Evolutionary conservation across 2,113 vertebrate genomes (phyloP), one percentile per base, ranked within the genome.

Genomic region (Macrotus californicus): DNA sequence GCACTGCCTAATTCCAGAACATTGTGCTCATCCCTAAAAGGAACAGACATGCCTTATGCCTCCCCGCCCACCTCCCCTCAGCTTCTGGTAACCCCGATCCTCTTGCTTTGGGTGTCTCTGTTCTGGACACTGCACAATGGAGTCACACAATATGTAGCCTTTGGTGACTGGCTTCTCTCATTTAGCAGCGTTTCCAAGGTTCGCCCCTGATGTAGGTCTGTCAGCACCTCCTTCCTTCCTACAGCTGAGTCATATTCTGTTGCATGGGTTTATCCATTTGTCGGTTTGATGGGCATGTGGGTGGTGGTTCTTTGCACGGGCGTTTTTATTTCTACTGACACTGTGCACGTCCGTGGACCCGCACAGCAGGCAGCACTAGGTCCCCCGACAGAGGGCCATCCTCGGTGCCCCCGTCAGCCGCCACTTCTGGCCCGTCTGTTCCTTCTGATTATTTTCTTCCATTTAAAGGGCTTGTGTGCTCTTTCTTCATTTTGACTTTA

Each of bases 121-220:
- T 48, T 56, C 26, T 39, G 48, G 59, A 19, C 24, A 12, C 24
- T 41, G 36, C 41, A 21, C 19, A 13, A 29, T 5, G 21, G 29
- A 70, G 29, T 31, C 75, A 10, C 5, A 43, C 3, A 34, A 1
- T 3, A 3, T 0, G 6, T 1, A 41, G 52, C 18, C 61, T 69
- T 66, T 70, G 24, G 14, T 8, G 21, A 64, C 72, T 19, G 43
- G 50, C 64, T 56, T 22, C 54, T 29, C 39, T 70, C 54, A 48
- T 48, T 72, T 5, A 64, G 52, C 16, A 0, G 41, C 16, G 31
- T 10, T 50, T 76, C 31, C 43, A 13, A 29, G 76, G 16, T 22
- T n/a, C 31, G 1, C 36, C 14, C 54, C 3, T 14, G 10, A 21
- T 29, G 34, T 15, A 3, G 46, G 12, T 26, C 13, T 4, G 7